Conservation (phyloP, 2,113 vertebrate genomes). For the Rostratula benghalensis region DNA sequence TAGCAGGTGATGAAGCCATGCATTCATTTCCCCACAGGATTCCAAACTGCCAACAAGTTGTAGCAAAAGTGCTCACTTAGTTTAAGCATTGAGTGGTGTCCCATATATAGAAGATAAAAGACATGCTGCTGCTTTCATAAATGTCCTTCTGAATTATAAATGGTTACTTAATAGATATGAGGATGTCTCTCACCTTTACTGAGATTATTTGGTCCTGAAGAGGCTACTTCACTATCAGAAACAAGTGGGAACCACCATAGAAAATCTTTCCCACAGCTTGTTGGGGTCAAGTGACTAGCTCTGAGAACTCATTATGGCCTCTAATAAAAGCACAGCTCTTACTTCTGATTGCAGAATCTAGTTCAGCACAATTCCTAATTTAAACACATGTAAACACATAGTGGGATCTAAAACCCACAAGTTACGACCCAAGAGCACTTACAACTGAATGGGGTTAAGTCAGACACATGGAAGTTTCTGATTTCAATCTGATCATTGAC, state of each 20-base stretch:
- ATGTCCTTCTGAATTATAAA: constrained; percentile 12
- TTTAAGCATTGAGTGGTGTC: not conserved
- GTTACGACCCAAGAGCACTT: not conserved
- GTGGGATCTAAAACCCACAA: not conserved
- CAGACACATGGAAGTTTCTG: not conserved
- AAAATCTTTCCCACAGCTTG: constrained; percentile 49
- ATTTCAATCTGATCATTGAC: not conserved
- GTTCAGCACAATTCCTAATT: constrained; percentile 11
- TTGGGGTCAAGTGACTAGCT: not conserved
- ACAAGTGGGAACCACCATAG: constrained; percentile 26
- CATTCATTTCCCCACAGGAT: not conserved
- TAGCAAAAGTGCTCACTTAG: not conserved
- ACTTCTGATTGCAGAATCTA: not conserved
- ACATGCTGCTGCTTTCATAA: not conserved
- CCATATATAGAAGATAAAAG: constrained; percentile 12
- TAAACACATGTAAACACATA: constrained; percentile 15
- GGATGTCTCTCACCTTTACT: constrained; percentile 10
- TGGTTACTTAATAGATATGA: constrained; percentile 6
- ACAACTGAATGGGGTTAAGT: not conserved
- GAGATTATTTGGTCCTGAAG: constrained; percentile 21
- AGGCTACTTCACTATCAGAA: constrained; percentile 26
- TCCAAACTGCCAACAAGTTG: not conserved
- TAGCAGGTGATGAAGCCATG: not conserved
- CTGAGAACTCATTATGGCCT: constrained; percentile 24
- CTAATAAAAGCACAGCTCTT: constrained; percentile 45